Percentiles rank a stretch among this genome's conserved stretches.
These are phyloP conservation scores for Corythornis vintsioides DNA, from an alignment of 2,113 vertebrate genomes.

Conservation along the genomic window DNA sequence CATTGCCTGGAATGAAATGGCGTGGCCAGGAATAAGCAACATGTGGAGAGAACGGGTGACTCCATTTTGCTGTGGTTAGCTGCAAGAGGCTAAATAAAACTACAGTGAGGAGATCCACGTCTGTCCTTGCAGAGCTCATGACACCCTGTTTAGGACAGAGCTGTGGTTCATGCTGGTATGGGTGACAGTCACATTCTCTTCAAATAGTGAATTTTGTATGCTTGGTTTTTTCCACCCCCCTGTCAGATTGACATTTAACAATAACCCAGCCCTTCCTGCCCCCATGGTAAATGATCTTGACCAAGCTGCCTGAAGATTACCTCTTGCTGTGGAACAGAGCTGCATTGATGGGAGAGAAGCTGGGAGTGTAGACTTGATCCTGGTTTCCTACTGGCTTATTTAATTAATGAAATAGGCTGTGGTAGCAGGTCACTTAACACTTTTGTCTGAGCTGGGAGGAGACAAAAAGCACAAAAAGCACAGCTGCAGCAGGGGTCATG, in stretches of 20 bases:
- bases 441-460: background rate
- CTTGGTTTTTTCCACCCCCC: background rate
- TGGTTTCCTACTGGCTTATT: background rate
- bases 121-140: fast-evolving
- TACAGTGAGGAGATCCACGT: background rate
- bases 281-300: background rate
- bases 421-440: background rate
- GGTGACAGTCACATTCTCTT: background rate
- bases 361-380: background rate
- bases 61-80: background rate
- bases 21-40: background rate
- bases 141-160: background rate
- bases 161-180: fast-evolving
- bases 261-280: background rate
- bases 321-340: background rate
- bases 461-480: background rate
- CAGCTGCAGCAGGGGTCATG: slow-evolving; percentile 19
- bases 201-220: background rate
- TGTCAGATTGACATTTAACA: background rate
- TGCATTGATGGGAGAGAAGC: fast-evolving
- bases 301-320: background rate
- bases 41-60: background rate
- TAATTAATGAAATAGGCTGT: background rate
- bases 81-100: background rate
- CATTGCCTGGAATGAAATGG: background rate